Evolutionary conservation across 2,888 invertebrate species (phyloP), one percentile per base, ranked within the genome.

Genomic region (Lasioglossum zephyrum): DNA sequence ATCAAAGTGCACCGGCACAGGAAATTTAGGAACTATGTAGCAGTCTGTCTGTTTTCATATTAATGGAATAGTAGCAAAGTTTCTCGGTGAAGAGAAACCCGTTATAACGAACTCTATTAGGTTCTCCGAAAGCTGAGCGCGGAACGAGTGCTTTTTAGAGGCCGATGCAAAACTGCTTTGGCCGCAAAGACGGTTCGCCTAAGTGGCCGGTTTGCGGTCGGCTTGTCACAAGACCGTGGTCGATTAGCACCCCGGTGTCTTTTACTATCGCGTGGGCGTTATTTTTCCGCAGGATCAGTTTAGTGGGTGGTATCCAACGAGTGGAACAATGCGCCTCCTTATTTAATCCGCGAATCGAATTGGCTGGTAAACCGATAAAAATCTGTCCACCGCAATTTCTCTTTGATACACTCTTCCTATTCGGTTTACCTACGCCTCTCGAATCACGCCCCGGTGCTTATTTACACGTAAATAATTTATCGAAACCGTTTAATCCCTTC

Each of bases 211-310:
- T 44, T 41, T 76, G 87, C 60, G 87, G 82, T 81, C 72, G 85
- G 81, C 77, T 84, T 79, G 82, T 82, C 77, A 74, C 75, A 75
- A 66, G 63, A 75, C 26, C 72, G 39, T 70, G 81, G 79, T 79
- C 81, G 88, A 88, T 89, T 89, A 88, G 75, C 90, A 82, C 88
- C 79, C 86, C 57, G 75, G 81, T 77, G 79, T 73, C 85, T 74
- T 76, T 79, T 70, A 74, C 41, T 84, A 81, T 60, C 77, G 80
- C 79, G 82, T 79, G 79, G 88, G 85, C 69, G 73, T 31, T 31
- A 77, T 81, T 81, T 88, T 72, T 82, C 73, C 31, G 41, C 6
- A 41, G 26, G 4, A 77, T 47, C 47, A 1, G 26, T 85, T 84
- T 53, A 26, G 69, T 63, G 77, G 77, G 79, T 74, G 77, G 69